Base-by-base conservation (phyloP, 2,113 vertebrate genomes). In the Xenus cinereus region DNA sequence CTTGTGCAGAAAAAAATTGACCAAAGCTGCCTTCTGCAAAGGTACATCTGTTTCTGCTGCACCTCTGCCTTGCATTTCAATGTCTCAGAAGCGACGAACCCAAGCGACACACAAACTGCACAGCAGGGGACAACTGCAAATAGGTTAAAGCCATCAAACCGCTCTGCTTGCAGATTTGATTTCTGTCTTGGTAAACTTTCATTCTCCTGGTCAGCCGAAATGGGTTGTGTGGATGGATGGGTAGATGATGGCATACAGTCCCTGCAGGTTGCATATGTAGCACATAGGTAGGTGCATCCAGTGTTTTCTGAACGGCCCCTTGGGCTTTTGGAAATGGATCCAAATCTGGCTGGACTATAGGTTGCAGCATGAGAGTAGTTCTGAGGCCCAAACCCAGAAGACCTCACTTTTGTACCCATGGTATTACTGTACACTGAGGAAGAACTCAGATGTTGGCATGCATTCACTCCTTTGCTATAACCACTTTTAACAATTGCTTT, bases 261-360 rank as follows among this genome's bases (percentile, higher is more conserved):
- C 37, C 43, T 2, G 7, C 9, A 7, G 5, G 6, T 33, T 28
- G 10, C 17, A 1, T 33, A 5, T 9, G 69, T 53, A 74, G 35
- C 26, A 56, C 12, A 1, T 4, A 16, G 11, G 46, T 48, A 48
- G 10, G 2, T 68, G 18, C 23, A 17, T 6, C 18, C 0, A 0
- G 43, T n/a, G 2, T 30, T 46, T 84, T 72, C 64, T 56, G 59
- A 39, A 50, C 1, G 2, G 13, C 7, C 13, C 28, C 32, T 33
- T 1, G 2, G 48, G 11, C 39, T 60, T 27, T 45, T 68, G 60
- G 63, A 51, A 41, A n/a, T 6, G 16, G 4, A n/a, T 51, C 45
- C 45, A 23, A 43, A 30, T 14, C 28, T 46, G 45, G 3, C 50
- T 60, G 50, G 18, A 15, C 21, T 18, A 1, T 2, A 27, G 39